Percentiles rank a stretch among this genome's conserved stretches.
These are phyloP conservation scores for Micrastur ruficollis DNA, from an alignment of 2,797 vertebrate genomes.

Conservation along the genomic window DNA sequence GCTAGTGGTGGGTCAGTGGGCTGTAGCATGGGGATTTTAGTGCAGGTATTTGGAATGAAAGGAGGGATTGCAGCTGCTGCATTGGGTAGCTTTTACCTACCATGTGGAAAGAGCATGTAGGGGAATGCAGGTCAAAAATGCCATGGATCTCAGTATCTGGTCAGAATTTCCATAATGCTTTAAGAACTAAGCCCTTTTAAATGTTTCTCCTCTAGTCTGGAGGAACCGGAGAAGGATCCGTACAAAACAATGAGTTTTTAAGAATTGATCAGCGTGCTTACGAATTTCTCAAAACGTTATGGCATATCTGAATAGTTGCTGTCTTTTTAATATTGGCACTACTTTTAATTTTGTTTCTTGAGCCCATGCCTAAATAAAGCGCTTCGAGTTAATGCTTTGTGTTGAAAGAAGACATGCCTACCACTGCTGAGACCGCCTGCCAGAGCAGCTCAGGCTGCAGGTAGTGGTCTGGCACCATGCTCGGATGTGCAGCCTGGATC, in stretches of 20 bases:
- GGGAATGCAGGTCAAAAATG: not conserved
- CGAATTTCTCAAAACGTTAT: not conserved
- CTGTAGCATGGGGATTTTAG: not conserved
- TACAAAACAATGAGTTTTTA: not conserved
- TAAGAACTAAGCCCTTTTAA: not conserved
- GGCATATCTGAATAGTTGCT: not conserved
- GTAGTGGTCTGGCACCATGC: rapidly evolving
- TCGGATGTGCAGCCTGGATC: not conserved
- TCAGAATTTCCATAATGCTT: not conserved
- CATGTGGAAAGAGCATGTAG: rapidly evolving
- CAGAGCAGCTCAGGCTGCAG: not conserved
- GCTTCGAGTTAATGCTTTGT: rapidly evolving
- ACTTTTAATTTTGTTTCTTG: not conserved
- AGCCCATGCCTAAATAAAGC: not conserved
- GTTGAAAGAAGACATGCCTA: not conserved
- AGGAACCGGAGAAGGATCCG: not conserved
- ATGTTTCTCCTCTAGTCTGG: not conserved
- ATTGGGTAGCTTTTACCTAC: not conserved
- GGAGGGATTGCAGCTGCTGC: rapidly evolving
- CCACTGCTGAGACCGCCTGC: not conserved
- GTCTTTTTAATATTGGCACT: not conserved
- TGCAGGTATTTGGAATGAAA: not conserved
- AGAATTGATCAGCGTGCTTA: not conserved
- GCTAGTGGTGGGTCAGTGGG: not conserved
- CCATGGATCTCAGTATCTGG: rapidly evolving